A percentile compares a stretch with the other conserved stretches of the same genome.
phyloP scores from a whole-genome alignment of 2,888 invertebrate genomes.

The Marasmarcha lunaedactyla region DNA sequence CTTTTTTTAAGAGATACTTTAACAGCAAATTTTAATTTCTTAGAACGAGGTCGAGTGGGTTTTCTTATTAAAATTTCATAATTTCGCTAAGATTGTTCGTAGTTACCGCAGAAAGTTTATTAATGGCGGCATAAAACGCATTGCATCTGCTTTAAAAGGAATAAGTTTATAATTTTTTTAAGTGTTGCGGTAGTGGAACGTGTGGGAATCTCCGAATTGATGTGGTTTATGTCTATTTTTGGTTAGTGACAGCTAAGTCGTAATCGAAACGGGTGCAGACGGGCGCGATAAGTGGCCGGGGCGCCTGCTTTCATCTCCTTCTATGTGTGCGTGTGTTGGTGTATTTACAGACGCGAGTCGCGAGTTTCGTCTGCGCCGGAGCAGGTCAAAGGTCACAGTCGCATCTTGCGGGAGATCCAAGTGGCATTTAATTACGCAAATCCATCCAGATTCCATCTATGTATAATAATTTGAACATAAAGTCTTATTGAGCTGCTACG shows the following conservation, averaged over 20 bases:
- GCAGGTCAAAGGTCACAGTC: constrained; percentile 28
- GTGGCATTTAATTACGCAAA: neutral
- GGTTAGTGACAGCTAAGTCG: constrained; percentile 54
- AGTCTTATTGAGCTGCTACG: too few relatives aligned
- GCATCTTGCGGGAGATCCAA: constrained; percentile 14
- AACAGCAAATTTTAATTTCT: neutral
- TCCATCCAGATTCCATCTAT: too few relatives aligned
- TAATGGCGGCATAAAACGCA: neutral
- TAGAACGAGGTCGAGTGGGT: neutral
- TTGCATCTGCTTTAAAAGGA: neutral
- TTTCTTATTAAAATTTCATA: neutral
- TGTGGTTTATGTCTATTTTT: constrained; percentile 40
- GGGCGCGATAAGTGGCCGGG: constrained; percentile 50
- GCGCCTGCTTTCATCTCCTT: constrained; percentile 58
- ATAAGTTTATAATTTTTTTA: neutral
- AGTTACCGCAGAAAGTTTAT: too few relatives aligned
- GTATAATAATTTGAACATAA: too few relatives aligned
- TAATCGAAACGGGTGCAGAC: constrained; percentile 52
- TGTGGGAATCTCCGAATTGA: constrained; percentile 1
- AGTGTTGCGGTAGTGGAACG: neutral
- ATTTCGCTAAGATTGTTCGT: neutral
- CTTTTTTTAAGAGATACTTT: neutral
- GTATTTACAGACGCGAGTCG: constrained; percentile 39
- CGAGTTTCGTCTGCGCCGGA: constrained; percentile 28
- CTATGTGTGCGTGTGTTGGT: constrained; percentile 23